Evolutionary conservation across 2,113 vertebrate species (phyloP), one percentile per base, ranked within the genome.

Genomic region (Ceuthmochares aereus): DNA sequence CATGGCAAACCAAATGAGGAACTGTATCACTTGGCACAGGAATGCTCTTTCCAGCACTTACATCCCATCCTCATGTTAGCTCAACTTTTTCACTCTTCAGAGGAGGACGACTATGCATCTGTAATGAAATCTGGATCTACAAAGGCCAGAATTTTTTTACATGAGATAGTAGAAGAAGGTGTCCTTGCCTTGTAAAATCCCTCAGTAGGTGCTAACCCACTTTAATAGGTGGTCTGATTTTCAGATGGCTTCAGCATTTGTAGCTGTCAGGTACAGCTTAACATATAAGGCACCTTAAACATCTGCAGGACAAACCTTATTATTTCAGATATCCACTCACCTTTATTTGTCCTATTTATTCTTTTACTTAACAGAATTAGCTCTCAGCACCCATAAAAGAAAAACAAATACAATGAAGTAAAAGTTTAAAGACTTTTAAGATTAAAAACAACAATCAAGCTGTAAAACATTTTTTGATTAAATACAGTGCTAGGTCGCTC

Each of bases 11-110:
- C 83, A 5, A 55, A 49, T 8, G 88, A 89, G 86, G 70, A 90
- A 51, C 95, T 49, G n/a, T 60, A 89, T 96, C 95, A 81, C 81
- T 94, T 96, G 88, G 93, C 96, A 93, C 56, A 30, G 42, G 29
- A 83, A 80, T 93, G 94, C 89, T 90, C 29, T 58, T 93, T 82
- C 90, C 95, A 94, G 94, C 92, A 73, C 92, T 82, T 45, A 12
- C 83, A 87, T 82, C 92, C 69, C 92, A 95, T 87, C 86, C 90
- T 87, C 88, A 34, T 0, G 1, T 36, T 49, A 72, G 83, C 54
- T 83, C 26, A 29, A 30, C 58, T 63, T 84, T 77, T 80, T 84
- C 80, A 78, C 64, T 87, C 89, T 82, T 91, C 66, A 69, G 43
- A 92, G 47, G 27, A 89, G 17, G 34, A 83, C 2, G 36, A 52